Conservation (phyloP, 2,888 invertebrate species). For the Linnaemya vulpina region DNA sequence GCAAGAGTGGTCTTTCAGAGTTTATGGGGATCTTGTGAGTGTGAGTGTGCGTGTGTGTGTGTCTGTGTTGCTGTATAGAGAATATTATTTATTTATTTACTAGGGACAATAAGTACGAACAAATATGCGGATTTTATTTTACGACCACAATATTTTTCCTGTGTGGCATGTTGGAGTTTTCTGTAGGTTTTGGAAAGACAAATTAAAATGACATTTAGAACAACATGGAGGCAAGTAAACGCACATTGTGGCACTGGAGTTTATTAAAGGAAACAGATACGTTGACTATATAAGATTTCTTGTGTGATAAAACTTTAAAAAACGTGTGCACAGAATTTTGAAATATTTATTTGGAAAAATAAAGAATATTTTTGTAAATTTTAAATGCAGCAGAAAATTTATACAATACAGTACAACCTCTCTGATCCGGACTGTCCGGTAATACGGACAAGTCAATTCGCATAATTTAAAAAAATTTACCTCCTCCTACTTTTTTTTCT, state of each 20-base stretch:
- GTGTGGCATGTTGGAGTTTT: conserved; percentile 65
- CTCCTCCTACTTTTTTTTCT: too few species aligned
- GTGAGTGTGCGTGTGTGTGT: background rate
- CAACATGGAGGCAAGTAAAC: conserved; percentile 34
- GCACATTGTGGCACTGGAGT: conserved; percentile 16
- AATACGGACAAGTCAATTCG: too few species aligned
- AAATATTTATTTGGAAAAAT: background rate
- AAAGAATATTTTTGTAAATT: too few species aligned
- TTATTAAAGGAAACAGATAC: conserved; percentile 67
- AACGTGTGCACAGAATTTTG: background rate
- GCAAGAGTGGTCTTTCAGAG: conserved; percentile 36
- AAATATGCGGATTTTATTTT: conserved; percentile 58
- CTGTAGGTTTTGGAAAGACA: conserved; percentile 72
- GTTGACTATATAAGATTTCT: background rate
- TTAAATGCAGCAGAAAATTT: too few species aligned
- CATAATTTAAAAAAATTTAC: too few species aligned
- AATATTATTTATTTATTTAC: conserved; percentile 51
- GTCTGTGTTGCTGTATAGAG: background rate
- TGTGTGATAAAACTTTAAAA: background rate
- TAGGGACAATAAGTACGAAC: conserved; percentile 47
- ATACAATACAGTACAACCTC: too few species aligned
- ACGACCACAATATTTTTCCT: conserved; percentile 54
- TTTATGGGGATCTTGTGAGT: conserved; percentile 54
- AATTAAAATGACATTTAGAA: conserved; percentile 75
- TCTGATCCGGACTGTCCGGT: too few species aligned